Base-by-base conservation (phyloP, 2,797 vertebrate species). In the Dendrocincla tyrannina region DNA sequence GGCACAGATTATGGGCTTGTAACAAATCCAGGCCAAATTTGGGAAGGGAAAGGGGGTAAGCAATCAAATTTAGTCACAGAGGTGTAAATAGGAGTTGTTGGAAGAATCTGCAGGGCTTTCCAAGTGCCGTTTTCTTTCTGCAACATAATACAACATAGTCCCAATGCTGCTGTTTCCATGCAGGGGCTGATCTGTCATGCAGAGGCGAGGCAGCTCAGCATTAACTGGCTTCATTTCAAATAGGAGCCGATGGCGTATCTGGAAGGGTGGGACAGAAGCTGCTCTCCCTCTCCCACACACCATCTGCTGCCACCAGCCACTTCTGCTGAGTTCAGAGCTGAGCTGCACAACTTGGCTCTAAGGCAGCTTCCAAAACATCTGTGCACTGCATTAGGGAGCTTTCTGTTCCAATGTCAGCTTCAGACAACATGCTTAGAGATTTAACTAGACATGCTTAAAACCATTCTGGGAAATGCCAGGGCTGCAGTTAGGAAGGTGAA, bases 251-350 rank as follows among this genome's bases (percentile, higher is more conserved):
- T 49, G 33, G 76, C 28, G 82, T 67, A 35, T 58, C 58, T 78
- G 58, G 62, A 62, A 83, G 56, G 62, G 66, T 9, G 19, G 77
- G 39, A 62, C 33, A 75, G 91, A 88, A n/a, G 66, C 66, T 72
- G 37, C 49, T 14, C 58, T 47, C 46, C 42, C 64, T 89, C 59
- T 60, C 37, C 62, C 69, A 7, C 13, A 9, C 46, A 44, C 62
- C 73, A 68, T 80, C 82, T 91, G 76, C 30, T 41, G 56, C 68
- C 78, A 84, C 47, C 41, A 88, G 82, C 75, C 64, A 64, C 58
- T 64, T 67, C 39, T 85, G 64, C 58, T 16, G 63, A 58, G 60
- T 44, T 72, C 28, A 35, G 63, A 50, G 68, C 70, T 56, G 42
- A 39, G 53, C 53, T 63, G 77, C 73, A 76, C 66, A 47, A 17